Percentiles rank a stretch among this genome's conserved stretches.
Conservation (phyloP, 1,140 invertebrate species). For the Drosophila hydei region DNA sequence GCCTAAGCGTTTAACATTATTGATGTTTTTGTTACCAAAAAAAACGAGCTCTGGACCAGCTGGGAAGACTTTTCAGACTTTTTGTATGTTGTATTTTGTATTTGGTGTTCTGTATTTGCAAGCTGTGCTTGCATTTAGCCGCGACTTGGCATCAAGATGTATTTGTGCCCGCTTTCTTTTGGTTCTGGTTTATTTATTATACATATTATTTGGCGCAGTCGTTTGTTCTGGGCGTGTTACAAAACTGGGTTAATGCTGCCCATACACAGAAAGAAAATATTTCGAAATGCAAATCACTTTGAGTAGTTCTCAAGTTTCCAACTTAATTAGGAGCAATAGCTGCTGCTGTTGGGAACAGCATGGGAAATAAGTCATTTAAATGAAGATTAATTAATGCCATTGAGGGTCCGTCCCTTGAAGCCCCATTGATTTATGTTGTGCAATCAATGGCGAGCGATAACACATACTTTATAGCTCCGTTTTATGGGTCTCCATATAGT, state of each 20-base stretch:
- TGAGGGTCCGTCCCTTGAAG: neutral
- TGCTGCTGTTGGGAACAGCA: slow-evolving; percentile 7
- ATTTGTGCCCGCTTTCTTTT: slow-evolving; percentile 67
- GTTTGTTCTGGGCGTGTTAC: slow-evolving; percentile 59
- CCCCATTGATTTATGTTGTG: slow-evolving; percentile 34
- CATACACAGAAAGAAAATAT: slow-evolving; percentile 44
- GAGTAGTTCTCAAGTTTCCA: slow-evolving; percentile 29
- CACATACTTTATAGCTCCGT: no score
- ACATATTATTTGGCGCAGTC: slow-evolving; percentile 29
- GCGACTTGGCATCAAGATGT: slow-evolving; percentile 39
- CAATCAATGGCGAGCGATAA: neutral
- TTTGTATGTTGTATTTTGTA: no score
- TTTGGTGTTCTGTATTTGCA: slow-evolving; percentile 60
- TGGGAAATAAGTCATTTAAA: slow-evolving; percentile 6
- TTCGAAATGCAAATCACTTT: slow-evolving; percentile 47
- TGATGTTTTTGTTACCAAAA: slow-evolving; percentile 40
- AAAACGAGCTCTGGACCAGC: slow-evolving; percentile 11
- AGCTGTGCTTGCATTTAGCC: slow-evolving; percentile 49
- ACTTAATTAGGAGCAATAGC: slow-evolving; percentile 5
- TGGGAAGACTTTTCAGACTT: slow-evolving; percentile 6
- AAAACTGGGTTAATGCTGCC: slow-evolving; percentile 72
- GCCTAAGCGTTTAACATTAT: slow-evolving; percentile 54
- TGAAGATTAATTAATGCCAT: slow-evolving; percentile 14
- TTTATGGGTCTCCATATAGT: neutral
- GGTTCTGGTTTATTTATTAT: slow-evolving; percentile 54